A percentile compares a stretch with the other conserved stretches of the same genome.
Conservation (phyloP, 2,888 invertebrate species). For the Buathra laborator region DNA sequence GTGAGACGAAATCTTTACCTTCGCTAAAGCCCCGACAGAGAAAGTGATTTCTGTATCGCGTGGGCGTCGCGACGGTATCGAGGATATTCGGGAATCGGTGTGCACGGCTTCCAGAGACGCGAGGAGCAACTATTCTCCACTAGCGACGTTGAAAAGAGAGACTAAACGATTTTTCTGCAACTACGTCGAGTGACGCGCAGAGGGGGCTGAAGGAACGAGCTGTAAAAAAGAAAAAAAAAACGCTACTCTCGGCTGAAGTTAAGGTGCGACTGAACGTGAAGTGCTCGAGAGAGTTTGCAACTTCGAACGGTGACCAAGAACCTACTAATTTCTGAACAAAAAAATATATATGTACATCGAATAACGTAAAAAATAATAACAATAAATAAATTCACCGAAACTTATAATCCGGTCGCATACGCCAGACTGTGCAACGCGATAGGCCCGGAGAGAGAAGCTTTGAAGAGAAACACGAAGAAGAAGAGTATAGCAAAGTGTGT, state of each 20-base stretch:
- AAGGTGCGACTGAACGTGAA: slow-evolving; percentile 75
- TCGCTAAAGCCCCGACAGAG: slow-evolving; percentile 36
- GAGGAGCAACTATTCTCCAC: slow-evolving; percentile 56
- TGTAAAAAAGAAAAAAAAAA: slow-evolving; percentile 61
- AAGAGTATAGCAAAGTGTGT: slow-evolving; percentile 13
- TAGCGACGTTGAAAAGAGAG: slow-evolving; percentile 36
- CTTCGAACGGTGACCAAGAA: slow-evolving; percentile 66
- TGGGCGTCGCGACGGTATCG: slow-evolving; percentile 42
- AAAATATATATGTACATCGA: not conserved
- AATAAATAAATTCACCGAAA: not conserved
- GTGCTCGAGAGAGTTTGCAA: slow-evolving; percentile 72
- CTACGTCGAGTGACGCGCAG: slow-evolving; percentile 57
- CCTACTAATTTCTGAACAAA: not conserved
- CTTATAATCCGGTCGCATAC: slow-evolving; percentile 54
- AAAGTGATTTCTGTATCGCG: slow-evolving; percentile 10
- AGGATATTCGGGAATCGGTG: slow-evolving; percentile 62
- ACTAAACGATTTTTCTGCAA: slow-evolving; percentile 29
- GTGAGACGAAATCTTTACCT: slow-evolving; percentile 13
- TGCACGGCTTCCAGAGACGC: slow-evolving; percentile 62
- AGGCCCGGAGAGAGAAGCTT: slow-evolving; percentile 12
- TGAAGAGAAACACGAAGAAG: slow-evolving; percentile 17
- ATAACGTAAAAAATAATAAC: not conserved
- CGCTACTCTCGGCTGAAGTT: slow-evolving; percentile 63
- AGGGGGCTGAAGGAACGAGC: slow-evolving; percentile 55
- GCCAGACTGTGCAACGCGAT: slow-evolving; percentile 57